Percentiles rank a stretch among this genome's conserved stretches.
phyloP scores from a whole-genome alignment of 2,888 invertebrate genomes.

The Troilus luridus region DNA sequence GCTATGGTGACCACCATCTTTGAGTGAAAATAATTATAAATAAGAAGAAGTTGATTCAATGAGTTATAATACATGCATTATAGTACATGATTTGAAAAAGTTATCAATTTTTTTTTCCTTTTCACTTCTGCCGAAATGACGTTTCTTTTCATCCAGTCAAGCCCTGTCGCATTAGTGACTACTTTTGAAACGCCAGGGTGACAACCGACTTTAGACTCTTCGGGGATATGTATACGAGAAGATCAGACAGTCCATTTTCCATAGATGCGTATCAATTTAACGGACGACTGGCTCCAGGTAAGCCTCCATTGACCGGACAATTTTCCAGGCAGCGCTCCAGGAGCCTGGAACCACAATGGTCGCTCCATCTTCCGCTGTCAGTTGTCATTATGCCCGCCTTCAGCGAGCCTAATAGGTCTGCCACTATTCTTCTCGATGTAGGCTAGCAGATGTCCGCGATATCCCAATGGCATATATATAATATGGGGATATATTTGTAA shows the following conservation, averaged over 20 bases:
- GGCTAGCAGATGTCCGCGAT: background rate
- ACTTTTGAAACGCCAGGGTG: background rate
- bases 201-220: background rate
- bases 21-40: too few relatives aligned
- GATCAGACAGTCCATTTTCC: background rate
- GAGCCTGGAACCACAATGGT: background rate
- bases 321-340: slow-evolving; percentile 13
- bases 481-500: background rate
- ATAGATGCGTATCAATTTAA: background rate
- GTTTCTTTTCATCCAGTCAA: background rate
- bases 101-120: too few relatives aligned
- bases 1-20: too few relatives aligned
- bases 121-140: background rate
- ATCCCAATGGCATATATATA: background rate
- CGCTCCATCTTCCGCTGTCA: slow-evolving; percentile 18
- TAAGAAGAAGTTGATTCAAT: too few relatives aligned
- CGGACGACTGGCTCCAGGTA: background rate
- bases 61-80: too few relatives aligned
- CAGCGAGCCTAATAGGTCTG: background rate
- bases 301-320: slow-evolving; percentile 1
- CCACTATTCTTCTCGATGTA: background rate
- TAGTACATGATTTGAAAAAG: too few relatives aligned
- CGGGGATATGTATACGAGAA: background rate
- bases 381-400: background rate
- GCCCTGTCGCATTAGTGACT: background rate